A percentile compares a stretch with the other conserved stretches of the same genome.
Evolutionary conservation across 1,140 invertebrate genomes (phyloP).

Genomic region (Bicyclus anynana): DNA sequence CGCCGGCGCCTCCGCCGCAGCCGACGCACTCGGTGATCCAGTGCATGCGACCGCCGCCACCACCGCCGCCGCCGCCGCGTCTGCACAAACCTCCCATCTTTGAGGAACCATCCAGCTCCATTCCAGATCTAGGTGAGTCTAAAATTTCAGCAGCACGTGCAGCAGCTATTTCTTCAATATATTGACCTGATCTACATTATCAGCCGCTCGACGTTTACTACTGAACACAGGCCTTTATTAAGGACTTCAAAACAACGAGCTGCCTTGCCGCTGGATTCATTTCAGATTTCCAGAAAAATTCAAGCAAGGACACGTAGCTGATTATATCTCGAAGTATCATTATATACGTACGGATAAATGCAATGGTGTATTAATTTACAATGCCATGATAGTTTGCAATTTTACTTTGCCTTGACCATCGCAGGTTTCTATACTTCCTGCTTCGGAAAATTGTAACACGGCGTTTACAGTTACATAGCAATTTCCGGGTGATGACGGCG

Average conservation of each 20-base stretch:
- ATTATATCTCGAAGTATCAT: no score
- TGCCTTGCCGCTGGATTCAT: no score
- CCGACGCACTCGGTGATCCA: conserved; percentile 73
- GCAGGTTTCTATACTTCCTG: conserved; percentile 54
- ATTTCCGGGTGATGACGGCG: conserved; percentile 67
- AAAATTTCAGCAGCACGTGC: background rate
- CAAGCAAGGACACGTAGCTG: no score
- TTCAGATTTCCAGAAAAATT: no score
- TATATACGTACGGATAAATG: no score
- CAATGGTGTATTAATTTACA: background rate
- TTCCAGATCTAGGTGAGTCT: conserved; percentile 88
- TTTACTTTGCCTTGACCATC: conserved; percentile 57
- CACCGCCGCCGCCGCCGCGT: conserved; percentile 75
- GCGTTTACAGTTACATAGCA: conserved; percentile 54
- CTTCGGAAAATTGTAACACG: conserved; percentile 70
- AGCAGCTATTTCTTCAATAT: no score
- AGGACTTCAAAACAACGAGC: no score
- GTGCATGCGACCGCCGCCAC: conserved; percentile 79
- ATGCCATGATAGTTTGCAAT: conserved; percentile 26
- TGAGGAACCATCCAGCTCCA: conserved; percentile 89
- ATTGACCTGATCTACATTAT: no score
- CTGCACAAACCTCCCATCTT: conserved; percentile 65
- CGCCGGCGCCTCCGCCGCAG: conserved; percentile 73
- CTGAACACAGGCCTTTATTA: no score
- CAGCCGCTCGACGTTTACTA: no score